A percentile compares a stretch with the other conserved stretches of the same genome.
These are phyloP conservation scores for Lasioglossum vierecki DNA, from an alignment of 2,888 invertebrate species.

Conservation along the genomic window DNA sequence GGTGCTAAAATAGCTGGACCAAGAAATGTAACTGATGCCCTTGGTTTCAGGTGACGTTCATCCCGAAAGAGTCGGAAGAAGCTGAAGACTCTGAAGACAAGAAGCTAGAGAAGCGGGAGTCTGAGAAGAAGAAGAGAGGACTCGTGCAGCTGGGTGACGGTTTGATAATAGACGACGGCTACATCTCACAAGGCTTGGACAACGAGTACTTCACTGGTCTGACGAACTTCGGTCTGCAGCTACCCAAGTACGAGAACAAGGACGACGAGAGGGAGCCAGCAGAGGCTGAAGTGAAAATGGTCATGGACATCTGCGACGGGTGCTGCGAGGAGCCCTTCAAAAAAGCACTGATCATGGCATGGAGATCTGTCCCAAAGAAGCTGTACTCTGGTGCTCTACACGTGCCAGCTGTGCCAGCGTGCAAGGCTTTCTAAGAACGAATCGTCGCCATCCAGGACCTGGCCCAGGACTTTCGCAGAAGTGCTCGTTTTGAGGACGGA, in stretches of 20 bases:
- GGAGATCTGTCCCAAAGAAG: slow-evolving; percentile 91
- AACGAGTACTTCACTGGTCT: slow-evolving; percentile 87
- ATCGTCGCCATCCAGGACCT: neutral
- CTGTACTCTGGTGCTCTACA: slow-evolving; percentile 90
- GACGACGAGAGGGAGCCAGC: slow-evolving; percentile 92
- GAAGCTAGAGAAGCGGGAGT: slow-evolving; percentile 58
- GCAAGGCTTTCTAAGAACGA: slow-evolving; percentile 86
- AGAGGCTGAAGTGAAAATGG: slow-evolving; percentile 92
- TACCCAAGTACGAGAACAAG: slow-evolving; percentile 78
- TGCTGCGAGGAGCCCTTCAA: slow-evolving; percentile 92
- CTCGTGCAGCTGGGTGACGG: slow-evolving; percentile 88
- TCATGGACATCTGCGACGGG: slow-evolving; percentile 91
- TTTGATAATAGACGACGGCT: slow-evolving; percentile 88
- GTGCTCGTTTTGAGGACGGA: neutral
- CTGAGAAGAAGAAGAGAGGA: slow-evolving; percentile 87
- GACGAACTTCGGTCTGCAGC: slow-evolving; percentile 89
- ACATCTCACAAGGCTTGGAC: slow-evolving; percentile 83
- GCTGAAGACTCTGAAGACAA: slow-evolving; percentile 42
- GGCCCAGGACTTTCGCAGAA: neutral
- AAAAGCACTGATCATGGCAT: slow-evolving; percentile 91
- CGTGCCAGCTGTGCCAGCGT: slow-evolving; percentile 88
- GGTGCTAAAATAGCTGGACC: neutral
- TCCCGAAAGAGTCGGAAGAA: slow-evolving; percentile 46
- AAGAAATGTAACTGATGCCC: neutral
- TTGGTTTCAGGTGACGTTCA: slow-evolving; percentile 68